Percentiles rank a stretch among this genome's conserved stretches.
phyloP scores from a whole-genome alignment of 2,113 vertebrate genomes.

The Scomber colias region DNA sequence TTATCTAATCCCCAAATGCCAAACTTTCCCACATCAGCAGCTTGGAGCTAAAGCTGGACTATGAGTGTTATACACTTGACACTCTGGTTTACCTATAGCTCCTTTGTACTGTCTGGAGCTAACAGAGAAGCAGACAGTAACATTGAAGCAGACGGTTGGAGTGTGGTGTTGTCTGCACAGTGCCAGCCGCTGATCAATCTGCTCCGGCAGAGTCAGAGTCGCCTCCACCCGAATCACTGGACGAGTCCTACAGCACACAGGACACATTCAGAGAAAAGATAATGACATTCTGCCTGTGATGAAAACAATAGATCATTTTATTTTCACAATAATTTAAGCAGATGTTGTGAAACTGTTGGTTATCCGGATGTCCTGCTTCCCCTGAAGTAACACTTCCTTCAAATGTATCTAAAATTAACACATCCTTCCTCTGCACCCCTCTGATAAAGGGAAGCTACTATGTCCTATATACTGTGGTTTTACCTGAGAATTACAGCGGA shows the following conservation, averaged over 20 bases:
- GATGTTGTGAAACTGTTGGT: no score
- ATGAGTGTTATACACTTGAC: no score
- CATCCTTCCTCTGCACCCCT: neutral
- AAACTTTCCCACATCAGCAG: neutral
- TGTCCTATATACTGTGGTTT: conserved; percentile 12
- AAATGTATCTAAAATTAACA: neutral
- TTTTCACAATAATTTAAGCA: neutral
- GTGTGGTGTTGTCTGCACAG: conserved; percentile 85
- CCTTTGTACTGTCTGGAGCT: conserved; percentile 87
- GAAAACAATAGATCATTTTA: neutral
- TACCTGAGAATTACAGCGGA: conserved; percentile 94
- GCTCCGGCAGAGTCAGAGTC: conserved; percentile 85
- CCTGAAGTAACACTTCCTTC: neutral
- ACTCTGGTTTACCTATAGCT: conserved; percentile 86
- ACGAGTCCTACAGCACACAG: conserved; percentile 86
- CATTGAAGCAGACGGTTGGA: conserved; percentile 87
- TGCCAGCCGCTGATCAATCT: conserved; percentile 86
- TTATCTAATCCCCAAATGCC: no score
- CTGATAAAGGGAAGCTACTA: neutral
- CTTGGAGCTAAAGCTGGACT: no score
- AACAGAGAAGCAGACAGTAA: conserved; percentile 92
- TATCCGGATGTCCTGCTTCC: neutral
- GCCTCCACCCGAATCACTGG: conserved; percentile 92
- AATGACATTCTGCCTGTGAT: neutral
- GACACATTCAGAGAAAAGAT: conserved; percentile 18